Conservation (phyloP, 1,140 invertebrate genomes). For the Nebria ingens region DNA sequence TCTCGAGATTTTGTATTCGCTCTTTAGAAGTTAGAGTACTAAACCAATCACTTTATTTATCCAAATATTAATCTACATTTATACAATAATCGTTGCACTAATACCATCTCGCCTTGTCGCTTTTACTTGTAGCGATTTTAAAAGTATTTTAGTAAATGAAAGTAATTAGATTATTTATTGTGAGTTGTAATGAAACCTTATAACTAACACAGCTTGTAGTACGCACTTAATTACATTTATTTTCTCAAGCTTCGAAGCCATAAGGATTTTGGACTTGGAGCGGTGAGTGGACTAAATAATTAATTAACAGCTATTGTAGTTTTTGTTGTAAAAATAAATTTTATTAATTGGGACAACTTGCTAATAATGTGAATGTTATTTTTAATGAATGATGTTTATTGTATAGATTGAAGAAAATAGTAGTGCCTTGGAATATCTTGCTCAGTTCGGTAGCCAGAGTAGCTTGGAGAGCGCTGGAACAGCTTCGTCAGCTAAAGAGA, state of each 20-base stretch:
- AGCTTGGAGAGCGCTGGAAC: conserved; percentile 65
- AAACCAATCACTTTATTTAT: neutral
- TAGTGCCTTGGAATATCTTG: conserved; percentile 75
- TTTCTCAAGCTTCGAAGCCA: conserved; percentile 6
- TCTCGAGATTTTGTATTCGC: too few relatives aligned
- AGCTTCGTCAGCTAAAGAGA: conserved; percentile 52
- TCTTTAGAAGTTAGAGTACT: too few relatives aligned
- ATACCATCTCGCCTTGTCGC: too few relatives aligned
- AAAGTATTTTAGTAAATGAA: too few relatives aligned
- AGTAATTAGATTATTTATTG: too few relatives aligned
- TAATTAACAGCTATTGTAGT: neutral
- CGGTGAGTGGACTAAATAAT: neutral
- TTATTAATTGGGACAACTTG: neutral
- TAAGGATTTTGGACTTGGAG: conserved; percentile 6
- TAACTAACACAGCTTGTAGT: conserved; percentile 8
- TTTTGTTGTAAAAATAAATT: neutral
- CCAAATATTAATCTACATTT: too few relatives aligned
- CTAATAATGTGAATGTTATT: neutral
- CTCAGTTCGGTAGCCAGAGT: conserved; percentile 68
- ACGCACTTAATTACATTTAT: neutral
- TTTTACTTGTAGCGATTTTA: too few relatives aligned
- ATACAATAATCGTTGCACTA: too few relatives aligned
- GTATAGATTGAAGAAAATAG: conserved; percentile 92
- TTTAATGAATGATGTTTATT: neutral
- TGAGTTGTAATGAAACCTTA: neutral